Base-by-base conservation (phyloP, 2,888 invertebrate species). In the Limnephilus rhombicus region DNA sequence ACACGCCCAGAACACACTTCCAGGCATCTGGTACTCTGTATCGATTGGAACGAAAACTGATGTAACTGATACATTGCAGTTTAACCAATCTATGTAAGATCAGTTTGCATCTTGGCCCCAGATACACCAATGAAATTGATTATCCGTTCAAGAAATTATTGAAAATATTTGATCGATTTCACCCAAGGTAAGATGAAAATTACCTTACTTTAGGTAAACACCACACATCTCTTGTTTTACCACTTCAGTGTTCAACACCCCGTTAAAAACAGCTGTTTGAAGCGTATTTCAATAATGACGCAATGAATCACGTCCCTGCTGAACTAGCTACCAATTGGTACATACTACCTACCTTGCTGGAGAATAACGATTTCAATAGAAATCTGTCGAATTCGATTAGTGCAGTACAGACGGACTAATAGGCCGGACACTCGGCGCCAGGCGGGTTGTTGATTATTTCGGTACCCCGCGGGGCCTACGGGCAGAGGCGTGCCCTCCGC, bases 351-450 rank as follows among this genome's bases (percentile, higher is more conserved):
- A 83, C 11, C n/a, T 37, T 31, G 53, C 31, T 29, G 31, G 11
- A 15, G 88, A 88, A 68, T 12, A 4, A 45, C 3, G 85, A 41
- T 37, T 88, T 88, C 88, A 88, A 88, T 88, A 80, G 88, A 88
- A 88, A 53, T 68, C 80, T 88, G 88, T 88, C 88, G 68, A 88
- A 88, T 88, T 88, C 88, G 88, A 88, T 88, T 88, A 88, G 88
- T 29, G 88, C 68, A 34, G 34, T n/a, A 34, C 88, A 53, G 53
- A 88, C 88, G 88, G 34, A 80, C 88, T 88, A 80, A 88, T 88
- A 68, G 88, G 53, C 53, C 88, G 68, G 80, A 2, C 68, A 7
- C 88, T 49, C 18, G 88, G 88, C 88, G 88, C 88, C 85, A 88
- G 24, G 45, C 87, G 37, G 68, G 18, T 53, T 31, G 88, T 68